Percentiles rank a stretch among this genome's conserved stretches.
These are phyloP conservation scores for Prunella himalayana DNA, from an alignment of 2,113 vertebrate species.

Conservation along the genomic window DNA sequence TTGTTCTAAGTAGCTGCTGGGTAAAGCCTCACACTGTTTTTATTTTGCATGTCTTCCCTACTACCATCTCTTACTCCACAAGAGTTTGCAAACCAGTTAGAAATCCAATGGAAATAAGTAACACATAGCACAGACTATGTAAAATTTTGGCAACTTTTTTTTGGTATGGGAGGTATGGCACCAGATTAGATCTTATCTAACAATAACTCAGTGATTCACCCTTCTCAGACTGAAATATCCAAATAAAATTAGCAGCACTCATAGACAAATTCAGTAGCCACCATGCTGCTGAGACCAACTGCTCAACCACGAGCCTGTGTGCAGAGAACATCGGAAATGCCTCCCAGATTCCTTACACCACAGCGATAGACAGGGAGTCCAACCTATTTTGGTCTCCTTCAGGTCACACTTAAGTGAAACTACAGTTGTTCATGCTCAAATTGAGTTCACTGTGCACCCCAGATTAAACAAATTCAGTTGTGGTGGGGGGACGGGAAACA, in stretches of 20 bases:
- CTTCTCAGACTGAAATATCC: neutral
- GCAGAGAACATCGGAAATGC: neutral
- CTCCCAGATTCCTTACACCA: neutral
- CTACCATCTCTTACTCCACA: neutral
- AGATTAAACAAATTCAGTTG: neutral
- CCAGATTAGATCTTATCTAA: neutral
- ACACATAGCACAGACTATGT: rapidly evolving
- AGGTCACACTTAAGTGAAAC: neutral
- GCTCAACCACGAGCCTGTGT: neutral
- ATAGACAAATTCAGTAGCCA: neutral
- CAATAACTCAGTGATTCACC: neutral
- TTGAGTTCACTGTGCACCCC: neutral
- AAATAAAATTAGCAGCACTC: neutral
- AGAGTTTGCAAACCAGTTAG: neutral
- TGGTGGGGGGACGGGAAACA: neutral
- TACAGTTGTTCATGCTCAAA: neutral
- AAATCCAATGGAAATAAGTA: neutral
- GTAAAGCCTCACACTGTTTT: neutral
- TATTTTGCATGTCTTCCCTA: neutral
- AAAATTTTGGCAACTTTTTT: neutral
- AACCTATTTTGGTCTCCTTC: neutral
- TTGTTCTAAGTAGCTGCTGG: neutral
- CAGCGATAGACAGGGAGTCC: neutral
- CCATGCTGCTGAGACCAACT: neutral
- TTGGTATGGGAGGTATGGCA: neutral